These are phyloP conservation scores for Elgaria multicarinata DNA, from an alignment of 2,113 vertebrate species.

Conservation along the genomic window DNA sequence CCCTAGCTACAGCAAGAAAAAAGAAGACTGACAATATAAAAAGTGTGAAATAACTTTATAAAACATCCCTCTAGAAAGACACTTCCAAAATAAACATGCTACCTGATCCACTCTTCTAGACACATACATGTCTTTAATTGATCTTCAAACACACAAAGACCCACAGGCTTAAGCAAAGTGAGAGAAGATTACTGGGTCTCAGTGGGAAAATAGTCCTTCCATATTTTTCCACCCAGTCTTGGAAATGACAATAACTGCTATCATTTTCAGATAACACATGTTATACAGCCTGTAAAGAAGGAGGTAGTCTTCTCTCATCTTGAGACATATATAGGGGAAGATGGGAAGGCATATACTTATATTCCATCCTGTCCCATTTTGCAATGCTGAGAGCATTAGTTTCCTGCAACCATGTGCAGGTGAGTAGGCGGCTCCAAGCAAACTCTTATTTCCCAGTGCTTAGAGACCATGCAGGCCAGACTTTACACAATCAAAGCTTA, in stretches of 20 bases:
- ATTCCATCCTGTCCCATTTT: background rate
- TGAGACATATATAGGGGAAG: background rate
- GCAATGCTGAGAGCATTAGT: background rate
- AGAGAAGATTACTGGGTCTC: background rate
- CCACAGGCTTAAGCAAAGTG: background rate
- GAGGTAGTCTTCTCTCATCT: background rate
- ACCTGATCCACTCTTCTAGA: constrained; percentile 36
- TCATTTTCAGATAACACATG: background rate
- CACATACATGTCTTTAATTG: background rate
- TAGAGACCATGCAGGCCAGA: background rate
- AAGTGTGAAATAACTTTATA: constrained; percentile 19
- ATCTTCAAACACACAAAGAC: background rate
- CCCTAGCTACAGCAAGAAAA: background rate
- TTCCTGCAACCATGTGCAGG: background rate
- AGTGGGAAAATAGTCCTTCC: too few species aligned
- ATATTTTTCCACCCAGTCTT: background rate
- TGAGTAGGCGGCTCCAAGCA: background rate
- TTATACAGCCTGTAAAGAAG: background rate
- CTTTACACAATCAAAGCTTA: background rate
- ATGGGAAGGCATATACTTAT: background rate
- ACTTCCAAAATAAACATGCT: constrained; percentile 43
- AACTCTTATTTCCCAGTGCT: background rate
- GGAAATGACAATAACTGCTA: background rate
- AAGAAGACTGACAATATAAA: constrained; percentile 32
- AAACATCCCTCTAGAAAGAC: constrained; percentile 30